Evolutionary conservation across 2,797 vertebrate genomes (phyloP).

Genomic region (Meda fulgida): DNA sequence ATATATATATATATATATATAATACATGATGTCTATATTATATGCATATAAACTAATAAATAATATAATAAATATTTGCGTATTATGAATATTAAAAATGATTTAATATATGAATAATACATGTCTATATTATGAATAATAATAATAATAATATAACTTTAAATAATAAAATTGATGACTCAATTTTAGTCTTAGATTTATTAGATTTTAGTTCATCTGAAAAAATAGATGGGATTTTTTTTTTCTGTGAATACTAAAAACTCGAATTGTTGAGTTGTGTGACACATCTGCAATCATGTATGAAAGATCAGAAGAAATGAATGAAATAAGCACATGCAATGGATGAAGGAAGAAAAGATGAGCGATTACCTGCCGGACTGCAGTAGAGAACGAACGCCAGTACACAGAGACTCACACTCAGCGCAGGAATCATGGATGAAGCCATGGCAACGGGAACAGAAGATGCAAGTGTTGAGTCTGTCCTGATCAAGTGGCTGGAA

Average conservation of each 20-base stretch:
- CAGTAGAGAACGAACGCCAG: slow-evolving; percentile 22
- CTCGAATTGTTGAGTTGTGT: not conserved
- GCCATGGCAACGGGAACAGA: slow-evolving; percentile 20
- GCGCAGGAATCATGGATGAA: not conserved
- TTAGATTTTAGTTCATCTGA: not conserved
- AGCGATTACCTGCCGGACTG: slow-evolving; percentile 31
- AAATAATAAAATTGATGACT: not conserved
- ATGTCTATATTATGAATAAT: not conserved
- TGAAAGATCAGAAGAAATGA: not conserved
- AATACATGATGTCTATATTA: too few species aligned
- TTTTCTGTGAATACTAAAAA: too few species aligned
- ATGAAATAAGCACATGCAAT: not conserved
- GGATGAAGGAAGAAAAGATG: not conserved
- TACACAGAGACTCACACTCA: slow-evolving; percentile 30
- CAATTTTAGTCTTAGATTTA: not conserved
- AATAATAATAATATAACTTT: too few species aligned
- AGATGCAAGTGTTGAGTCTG: not conserved
- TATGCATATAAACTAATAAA: too few species aligned
- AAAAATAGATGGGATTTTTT: too few species aligned
- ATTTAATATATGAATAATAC: not conserved
- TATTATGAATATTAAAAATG: too few species aligned
- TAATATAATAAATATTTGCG: too few species aligned
- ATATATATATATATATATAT: too few species aligned
- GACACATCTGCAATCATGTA: not conserved
- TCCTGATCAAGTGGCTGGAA: not conserved